These are phyloP conservation scores for Notarius quadriscutis DNA, from an alignment of 2,113 vertebrate species.

Conservation along the genomic window DNA sequence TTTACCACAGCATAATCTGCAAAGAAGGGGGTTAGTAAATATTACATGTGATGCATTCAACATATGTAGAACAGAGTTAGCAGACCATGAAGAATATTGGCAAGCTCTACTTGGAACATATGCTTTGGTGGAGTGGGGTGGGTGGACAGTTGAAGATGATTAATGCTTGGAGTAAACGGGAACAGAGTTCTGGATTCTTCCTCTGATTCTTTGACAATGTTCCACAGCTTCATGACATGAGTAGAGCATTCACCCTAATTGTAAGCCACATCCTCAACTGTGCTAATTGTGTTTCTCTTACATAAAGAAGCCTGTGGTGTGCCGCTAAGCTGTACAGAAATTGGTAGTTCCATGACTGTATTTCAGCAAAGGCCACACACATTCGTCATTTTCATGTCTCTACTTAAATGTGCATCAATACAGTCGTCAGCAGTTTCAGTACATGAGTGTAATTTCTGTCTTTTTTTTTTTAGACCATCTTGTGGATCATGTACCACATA, in stretches of 20 bases:
- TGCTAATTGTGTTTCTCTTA: conserved; percentile 26
- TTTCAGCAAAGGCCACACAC: conserved; percentile 34
- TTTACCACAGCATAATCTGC: not conserved
- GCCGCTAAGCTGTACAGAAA: conserved; percentile 30
- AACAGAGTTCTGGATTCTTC: conserved; percentile 12
- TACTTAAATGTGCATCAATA: not conserved
- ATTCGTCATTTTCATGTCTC: not conserved
- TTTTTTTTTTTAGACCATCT: not conserved
- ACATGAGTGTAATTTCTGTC: not conserved
- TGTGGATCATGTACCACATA: too few relatives aligned
- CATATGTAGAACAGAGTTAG: conserved; percentile 15
- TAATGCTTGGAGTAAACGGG: conserved; percentile 17
- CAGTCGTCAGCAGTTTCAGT: not conserved
- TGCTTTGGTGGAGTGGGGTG: conserved; percentile 10
- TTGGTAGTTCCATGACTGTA: conserved; percentile 13
- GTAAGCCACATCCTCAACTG: not conserved
- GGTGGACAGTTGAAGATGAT: conserved; percentile 28
- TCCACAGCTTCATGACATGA: conserved; percentile 15
- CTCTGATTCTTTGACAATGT: conserved; percentile 10
- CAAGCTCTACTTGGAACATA: not conserved
- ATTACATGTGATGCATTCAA: not conserved
- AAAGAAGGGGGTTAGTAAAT: not conserved
- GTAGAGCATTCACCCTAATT: not conserved
- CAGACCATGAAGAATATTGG: not conserved
- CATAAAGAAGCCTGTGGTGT: conserved; percentile 36